Evolutionary conservation across 1,140 invertebrate genomes (phyloP), one percentile per base, ranked within the genome.

Genomic region (Drosophila busckii): DNA sequence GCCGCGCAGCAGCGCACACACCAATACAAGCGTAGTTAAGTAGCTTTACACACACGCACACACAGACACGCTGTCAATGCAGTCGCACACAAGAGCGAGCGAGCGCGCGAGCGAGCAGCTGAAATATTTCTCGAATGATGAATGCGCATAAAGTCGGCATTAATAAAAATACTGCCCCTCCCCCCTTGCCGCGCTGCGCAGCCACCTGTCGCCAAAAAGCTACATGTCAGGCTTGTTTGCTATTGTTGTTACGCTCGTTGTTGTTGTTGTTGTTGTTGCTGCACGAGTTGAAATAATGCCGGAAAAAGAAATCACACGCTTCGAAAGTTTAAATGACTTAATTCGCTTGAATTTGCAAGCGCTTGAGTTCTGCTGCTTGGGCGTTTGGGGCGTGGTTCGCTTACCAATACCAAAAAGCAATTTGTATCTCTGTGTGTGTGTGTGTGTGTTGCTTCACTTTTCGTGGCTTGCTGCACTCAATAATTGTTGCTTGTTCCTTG

Each of bases 321-420:
- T 63, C 58, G 60, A 78, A 65, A 78, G 73, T 82, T 78, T 73
- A 73, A 82, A 82, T 69, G 75, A 82, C 73, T 82, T 80, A 80
- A 82, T 80, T 82, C 59, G 73, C 59, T 53, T 42, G 59, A 42
- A 64, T 70, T 70, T 60, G 26, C 48, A 32, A n/a, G n/a, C n/a
- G n/a, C n/a, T n/a, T n/a, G n/a, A n/a, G n/a, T n/a, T n/a, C n/a
- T n/a, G n/a, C n/a, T n/a, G n/a, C n/a, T n/a, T n/a, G n/a, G n/a
- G n/a, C n/a, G n/a, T n/a, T n/a, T n/a, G n/a, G 41, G 41, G 50
- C 50, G 31, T 54, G 50, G 35, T 13, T 16, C 1, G 41, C 15
- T n/a, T n/a, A n/a, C n/a, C n/a, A n/a, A n/a, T n/a, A n/a, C n/a
- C n/a, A n/a, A n/a, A n/a, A n/a, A n/a, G n/a, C n/a, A n/a, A n/a